phyloP scores from a whole-genome alignment of 37 sponge, comb jelly and placozoan species.

The Amphimedon queenslandica region DNA sequence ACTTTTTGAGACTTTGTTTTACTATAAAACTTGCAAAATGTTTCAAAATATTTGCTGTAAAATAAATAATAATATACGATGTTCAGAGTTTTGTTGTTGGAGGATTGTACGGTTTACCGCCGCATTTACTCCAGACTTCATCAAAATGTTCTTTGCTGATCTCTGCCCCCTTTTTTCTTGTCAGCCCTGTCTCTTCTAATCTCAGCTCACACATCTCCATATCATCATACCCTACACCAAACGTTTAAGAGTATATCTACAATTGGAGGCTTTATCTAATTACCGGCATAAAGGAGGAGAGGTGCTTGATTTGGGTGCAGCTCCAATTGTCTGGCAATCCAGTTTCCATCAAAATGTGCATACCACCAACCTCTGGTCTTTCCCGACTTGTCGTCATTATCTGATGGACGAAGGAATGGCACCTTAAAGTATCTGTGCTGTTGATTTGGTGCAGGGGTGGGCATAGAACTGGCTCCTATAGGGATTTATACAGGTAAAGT shows the following conservation, averaged over 20 bases:
- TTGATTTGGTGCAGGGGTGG: conserved; percentile 11
- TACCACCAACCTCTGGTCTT: conserved; percentile 96
- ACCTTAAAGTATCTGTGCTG: conserved; percentile 89
- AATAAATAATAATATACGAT: neutral
- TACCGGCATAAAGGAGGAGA: conserved; percentile 66
- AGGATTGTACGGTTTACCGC: conserved; percentile 64
- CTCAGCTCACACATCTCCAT: conserved; percentile 97
- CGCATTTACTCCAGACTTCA: conserved; percentile 72
- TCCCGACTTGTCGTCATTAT: conserved; percentile 34
- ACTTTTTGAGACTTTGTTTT: neutral
- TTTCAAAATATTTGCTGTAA: too few relatives aligned
- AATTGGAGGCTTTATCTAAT: neutral
- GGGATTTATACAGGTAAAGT: too few relatives aligned
- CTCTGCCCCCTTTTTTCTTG: conserved; percentile 90
- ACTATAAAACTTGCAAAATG: neutral
- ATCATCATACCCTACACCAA: conserved; percentile 74
- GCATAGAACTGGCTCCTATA: neutral
- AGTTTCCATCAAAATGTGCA: conserved; percentile 97
- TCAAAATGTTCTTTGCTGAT: conserved; percentile 87
- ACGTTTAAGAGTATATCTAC: neutral
- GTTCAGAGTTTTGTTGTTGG: neutral
- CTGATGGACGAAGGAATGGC: conserved; percentile 80
- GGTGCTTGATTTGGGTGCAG: conserved; percentile 84
- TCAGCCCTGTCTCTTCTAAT: conserved; percentile 89
- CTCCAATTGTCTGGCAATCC: conserved; percentile 95